phyloP scores from a whole-genome alignment of 2,797 vertebrate genomes.

The Notamacropus eugenii region DNA sequence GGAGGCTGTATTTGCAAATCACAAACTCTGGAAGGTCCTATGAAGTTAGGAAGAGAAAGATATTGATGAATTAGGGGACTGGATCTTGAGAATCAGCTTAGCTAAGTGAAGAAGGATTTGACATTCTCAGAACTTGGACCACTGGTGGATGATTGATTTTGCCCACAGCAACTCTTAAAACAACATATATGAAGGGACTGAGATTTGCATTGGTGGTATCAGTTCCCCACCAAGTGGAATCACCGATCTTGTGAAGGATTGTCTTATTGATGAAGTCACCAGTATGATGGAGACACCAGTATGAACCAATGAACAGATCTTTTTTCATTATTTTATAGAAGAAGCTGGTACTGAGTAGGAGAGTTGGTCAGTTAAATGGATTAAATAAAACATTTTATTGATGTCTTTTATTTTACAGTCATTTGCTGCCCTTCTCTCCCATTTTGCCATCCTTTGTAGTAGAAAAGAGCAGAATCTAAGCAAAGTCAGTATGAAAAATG shows the following conservation, averaged over 20 bases:
- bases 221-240: neutral
- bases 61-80: neutral
- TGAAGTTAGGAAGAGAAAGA: neutral
- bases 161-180: neutral
- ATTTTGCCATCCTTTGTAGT: neutral
- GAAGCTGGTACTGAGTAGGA: neutral
- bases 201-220: neutral
- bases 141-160: neutral
- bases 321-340: neutral
- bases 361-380: neutral
- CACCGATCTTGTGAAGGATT: neutral
- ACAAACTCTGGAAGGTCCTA: neutral
- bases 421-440: neutral
- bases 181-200: neutral
- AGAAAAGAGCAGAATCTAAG: neutral
- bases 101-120: neutral
- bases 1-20: neutral
- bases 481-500: neutral
- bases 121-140: neutral
- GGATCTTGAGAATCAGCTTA: neutral
- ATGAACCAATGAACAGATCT: neutral
- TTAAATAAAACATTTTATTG: neutral
- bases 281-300: neutral
- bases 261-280: neutral
- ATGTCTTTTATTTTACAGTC: neutral